Conservation (phyloP, 1,140 invertebrate genomes). For the Hyposmocoma kahamanoa region DNA sequence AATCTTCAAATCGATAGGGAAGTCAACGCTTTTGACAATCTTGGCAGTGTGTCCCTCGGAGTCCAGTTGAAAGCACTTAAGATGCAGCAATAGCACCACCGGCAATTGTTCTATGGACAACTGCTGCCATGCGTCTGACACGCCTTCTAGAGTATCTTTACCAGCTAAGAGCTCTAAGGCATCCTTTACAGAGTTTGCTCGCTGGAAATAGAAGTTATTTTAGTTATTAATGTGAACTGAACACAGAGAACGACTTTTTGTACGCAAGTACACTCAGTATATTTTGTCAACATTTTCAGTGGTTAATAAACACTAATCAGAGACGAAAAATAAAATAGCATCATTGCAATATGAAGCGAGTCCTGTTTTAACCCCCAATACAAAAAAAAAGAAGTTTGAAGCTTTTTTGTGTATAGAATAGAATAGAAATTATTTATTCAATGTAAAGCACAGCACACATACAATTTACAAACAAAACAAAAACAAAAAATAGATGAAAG, state of each 20-base stretch:
- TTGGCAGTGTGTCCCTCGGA: constrained; percentile 89
- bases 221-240: not conserved
- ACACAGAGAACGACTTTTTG: not conserved
- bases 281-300: constrained; percentile 21
- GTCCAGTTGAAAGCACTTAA: constrained; percentile 92
- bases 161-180: constrained; percentile 89
- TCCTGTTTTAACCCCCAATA: too few relatives aligned
- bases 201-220: constrained; percentile 74
- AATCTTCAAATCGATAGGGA: constrained; percentile 91
- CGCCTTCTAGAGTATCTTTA: constrained; percentile 89
- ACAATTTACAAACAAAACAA: too few relatives aligned
- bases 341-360: too few relatives aligned
- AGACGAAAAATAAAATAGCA: constrained; percentile 44
- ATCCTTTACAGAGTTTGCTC: constrained; percentile 86
- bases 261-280: constrained; percentile 22
- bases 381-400: too few relatives aligned
- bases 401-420: too few relatives aligned
- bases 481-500: too few relatives aligned
- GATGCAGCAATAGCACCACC: constrained; percentile 88
- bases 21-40: constrained; percentile 91
- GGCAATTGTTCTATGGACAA: constrained; percentile 91
- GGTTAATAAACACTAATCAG: constrained; percentile 20
- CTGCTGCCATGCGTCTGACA: constrained; percentile 88
- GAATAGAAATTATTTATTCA: too few relatives aligned
- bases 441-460: too few relatives aligned